Evolutionary conservation across 2,113 vertebrate species (phyloP).

Genomic region (Heterotilapia buettikoferi): DNA sequence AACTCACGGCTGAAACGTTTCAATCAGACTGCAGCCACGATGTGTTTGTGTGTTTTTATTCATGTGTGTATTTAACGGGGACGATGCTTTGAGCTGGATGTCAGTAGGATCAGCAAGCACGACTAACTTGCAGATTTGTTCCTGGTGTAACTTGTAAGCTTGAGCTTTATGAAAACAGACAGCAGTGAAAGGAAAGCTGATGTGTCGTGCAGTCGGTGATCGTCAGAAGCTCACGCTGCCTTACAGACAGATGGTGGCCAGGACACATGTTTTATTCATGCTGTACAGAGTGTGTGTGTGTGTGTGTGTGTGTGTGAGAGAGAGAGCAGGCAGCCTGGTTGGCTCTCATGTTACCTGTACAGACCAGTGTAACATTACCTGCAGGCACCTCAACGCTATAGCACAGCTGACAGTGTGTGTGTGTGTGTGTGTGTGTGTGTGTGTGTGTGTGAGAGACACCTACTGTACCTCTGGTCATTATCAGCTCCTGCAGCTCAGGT

Average conservation of each 20-base stretch:
- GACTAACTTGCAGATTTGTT: not conserved
- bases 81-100: not conserved
- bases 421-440: not conserved
- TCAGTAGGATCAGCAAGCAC: accelerated
- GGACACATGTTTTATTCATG: slow-evolving; percentile 53
- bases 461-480: not conserved
- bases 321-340: not conserved
- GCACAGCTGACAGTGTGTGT: not conserved
- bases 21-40: not conserved
- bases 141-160: not conserved
- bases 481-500: not conserved
- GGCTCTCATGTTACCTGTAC: slow-evolving; percentile 44
- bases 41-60: not conserved
- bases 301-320: not conserved
- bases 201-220: not conserved
- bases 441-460: not conserved
- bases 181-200: accelerated
- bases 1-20: not conserved
- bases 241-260: slow-evolving; percentile 25
- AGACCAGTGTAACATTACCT: slow-evolving; percentile 45
- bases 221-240: not conserved
- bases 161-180: not conserved
- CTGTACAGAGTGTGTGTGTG: not conserved
- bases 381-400: not conserved
- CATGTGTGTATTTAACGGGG: not conserved